Base-by-base conservation (phyloP, 2,113 vertebrate genomes). In the Acanthisitta chloris region DNA sequence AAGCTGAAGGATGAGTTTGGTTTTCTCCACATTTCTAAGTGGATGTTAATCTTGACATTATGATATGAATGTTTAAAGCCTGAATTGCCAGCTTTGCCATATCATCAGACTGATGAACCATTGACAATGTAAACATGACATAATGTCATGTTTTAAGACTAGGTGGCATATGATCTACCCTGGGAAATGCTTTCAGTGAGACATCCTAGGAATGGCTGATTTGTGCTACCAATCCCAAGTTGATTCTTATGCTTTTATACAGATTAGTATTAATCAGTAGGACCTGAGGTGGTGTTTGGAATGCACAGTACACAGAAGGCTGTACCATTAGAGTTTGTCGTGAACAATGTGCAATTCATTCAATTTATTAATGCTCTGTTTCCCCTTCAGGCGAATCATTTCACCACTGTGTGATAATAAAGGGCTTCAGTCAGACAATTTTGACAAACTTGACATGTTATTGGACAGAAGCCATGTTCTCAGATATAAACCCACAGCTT, bases 291-390 rank as follows among this genome's bases (percentile, higher is more conserved):
- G 48, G 84, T 95, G 49, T 59, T n/a, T 97, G 85, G 87, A 95
- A 93, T 61, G 65, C 52, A 45, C 79, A 64, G 69, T 83, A 84
- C 55, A 80, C 81, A 92, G 92, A 96, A 92, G 77, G 92, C 78
- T 87, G 42, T 94, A 70, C 76, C 65, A 91, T 71, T 79, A 55
- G 64, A 79, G 36, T 54, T 65, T 73, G 31, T 78, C 31, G 79
- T 85, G 91, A 97, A 98, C 95, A 98, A 98, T 97, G 95, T 92
- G 86, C 97, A 96, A 98, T 98, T 98, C 96, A 98, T 98, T 97
- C 92, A 76, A 62, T 92, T 93, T 95, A 95, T 96, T 97, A 97
- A 97, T 94, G 90, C 97, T 96, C 92, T 91, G 94, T 97, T 97
- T 98, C 97, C 93, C 95, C 95, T 97, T 94, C 87, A 95, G 95